Evolutionary conservation across 2,888 invertebrate species (phyloP).

Genomic region (Asteroscopus sphinx): DNA sequence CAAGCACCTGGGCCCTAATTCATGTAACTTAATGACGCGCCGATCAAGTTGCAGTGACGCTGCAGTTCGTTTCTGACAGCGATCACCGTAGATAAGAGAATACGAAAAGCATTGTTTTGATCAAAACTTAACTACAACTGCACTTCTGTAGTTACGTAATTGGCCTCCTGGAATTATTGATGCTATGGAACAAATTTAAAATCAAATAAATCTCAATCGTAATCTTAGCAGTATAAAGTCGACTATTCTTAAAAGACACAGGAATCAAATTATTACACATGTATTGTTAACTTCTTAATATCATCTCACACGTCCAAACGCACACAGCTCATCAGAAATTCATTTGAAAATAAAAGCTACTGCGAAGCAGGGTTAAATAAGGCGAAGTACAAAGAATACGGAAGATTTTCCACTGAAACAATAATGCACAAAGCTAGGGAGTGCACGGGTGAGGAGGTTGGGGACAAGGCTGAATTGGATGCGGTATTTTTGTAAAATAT

Average conservation of each 20-base stretch:
- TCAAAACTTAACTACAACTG: too few relatives aligned
- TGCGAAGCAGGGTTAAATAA: conserved; percentile 60
- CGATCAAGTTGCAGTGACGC: too few relatives aligned
- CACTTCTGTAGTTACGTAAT: too few relatives aligned
- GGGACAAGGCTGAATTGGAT: conserved; percentile 8
- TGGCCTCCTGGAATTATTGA: too few relatives aligned
- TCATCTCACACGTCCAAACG: conserved; percentile 17
- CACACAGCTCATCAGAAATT: conserved; percentile 41
- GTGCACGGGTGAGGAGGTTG: conserved; percentile 13
- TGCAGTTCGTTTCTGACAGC: too few relatives aligned
- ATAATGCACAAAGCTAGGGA: conserved; percentile 68
- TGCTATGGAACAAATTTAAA: too few relatives aligned
- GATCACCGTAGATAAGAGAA: too few relatives aligned
- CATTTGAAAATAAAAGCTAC: conserved; percentile 49
- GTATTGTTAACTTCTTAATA: conserved; percentile 1
- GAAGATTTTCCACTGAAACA: conserved; percentile 67
- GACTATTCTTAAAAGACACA: background rate
- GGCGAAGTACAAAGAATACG: conserved; percentile 64
- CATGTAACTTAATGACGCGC: too few relatives aligned
- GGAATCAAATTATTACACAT: conserved; percentile 3
- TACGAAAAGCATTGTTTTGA: too few relatives aligned
- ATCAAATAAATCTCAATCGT: too few relatives aligned
- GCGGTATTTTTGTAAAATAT: conserved; percentile 7
- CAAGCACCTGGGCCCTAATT: too few relatives aligned
- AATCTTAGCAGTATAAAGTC: background rate